Base-by-base conservation (phyloP, 2,797 vertebrate species). In the Sebastolobus alascanus region DNA sequence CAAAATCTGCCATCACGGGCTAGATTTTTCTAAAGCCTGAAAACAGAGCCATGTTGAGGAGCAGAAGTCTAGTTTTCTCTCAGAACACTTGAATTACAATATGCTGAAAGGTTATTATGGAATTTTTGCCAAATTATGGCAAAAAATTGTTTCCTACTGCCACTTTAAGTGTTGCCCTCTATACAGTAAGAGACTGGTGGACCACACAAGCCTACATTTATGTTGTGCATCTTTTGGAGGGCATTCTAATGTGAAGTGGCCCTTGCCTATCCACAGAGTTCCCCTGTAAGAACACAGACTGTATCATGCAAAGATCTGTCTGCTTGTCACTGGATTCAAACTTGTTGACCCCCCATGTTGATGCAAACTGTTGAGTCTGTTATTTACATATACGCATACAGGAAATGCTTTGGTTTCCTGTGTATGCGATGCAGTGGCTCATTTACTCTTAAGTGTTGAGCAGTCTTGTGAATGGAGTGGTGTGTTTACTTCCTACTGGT, bases 321-420 rank as follows among this genome's bases (percentile, higher is more conserved):
- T 63, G 43, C 56, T 46, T 69, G n/a, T 74, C 52, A 56, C 18
- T 4, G 0, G 1, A 76, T 63, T 80, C 1, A 68, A 60, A 80
- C 67, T 1, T 8, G 8, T 40, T 73, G 73, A 75, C 70, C 80
- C 75, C 40, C 25, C 5, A 1, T 79, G 40, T 73, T 82, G 40
- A 61, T 68, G 63, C 63, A 88, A 40, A 58, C 46, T 37, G 54
- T 83, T 77, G 73, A 58, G 11, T 46, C 50, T 73, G 29, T 50
- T 56, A 6, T 79, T n/a, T 77, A 69, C 58, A 56, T 38, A 54
- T 66, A 87, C 40, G 50, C 77, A 84, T 16, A 79, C 91, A 94
- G 94, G 94, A 95, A 95, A 92, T 86, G 73, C 75, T 67, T 74
- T 77, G 87, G 93, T 93, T 95, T 95, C 94, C 94, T 94, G 94